A percentile compares a stretch with the other conserved stretches of the same genome.
Conservation (phyloP, 2,797 vertebrate species). For the Sciurus carolinensis region DNA sequence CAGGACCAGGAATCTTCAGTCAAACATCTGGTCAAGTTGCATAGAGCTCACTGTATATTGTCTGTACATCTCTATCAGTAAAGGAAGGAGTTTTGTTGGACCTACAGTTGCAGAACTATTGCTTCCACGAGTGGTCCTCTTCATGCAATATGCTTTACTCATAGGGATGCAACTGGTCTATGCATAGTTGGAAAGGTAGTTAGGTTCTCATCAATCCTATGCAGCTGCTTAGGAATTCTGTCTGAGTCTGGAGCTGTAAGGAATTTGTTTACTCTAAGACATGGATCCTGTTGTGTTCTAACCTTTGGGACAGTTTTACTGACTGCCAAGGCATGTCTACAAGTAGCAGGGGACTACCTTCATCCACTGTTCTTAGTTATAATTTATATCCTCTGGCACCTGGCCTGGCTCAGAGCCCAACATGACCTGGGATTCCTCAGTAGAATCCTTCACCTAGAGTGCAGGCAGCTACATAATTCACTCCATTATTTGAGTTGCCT, state of each 20-base stretch:
- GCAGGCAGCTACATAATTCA: background rate
- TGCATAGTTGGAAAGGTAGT: background rate
- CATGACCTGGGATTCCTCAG: background rate
- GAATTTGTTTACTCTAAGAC: background rate
- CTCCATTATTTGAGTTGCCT: conserved; percentile 24
- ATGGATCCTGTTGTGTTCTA: conserved; percentile 23
- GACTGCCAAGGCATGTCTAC: background rate
- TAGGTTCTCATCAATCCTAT: background rate
- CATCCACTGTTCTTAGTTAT: background rate
- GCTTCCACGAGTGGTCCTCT: background rate
- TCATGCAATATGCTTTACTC: background rate
- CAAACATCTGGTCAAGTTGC: conserved; percentile 26
- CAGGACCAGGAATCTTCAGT: background rate
- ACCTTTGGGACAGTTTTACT: conserved; percentile 30
- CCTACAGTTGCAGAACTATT: background rate
- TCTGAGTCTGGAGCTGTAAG: background rate
- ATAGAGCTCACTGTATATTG: background rate
- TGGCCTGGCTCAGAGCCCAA: conserved; percentile 36
- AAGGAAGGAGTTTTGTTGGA: background rate
- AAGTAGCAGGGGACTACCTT: background rate
- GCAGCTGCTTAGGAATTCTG: conserved; percentile 1
- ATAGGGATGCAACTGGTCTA: background rate
- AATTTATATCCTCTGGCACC: background rate
- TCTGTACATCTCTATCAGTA: background rate
- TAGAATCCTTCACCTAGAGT: background rate